Conservation (phyloP, 2,888 invertebrate species). For the Dicyrtomina minuta region DNA sequence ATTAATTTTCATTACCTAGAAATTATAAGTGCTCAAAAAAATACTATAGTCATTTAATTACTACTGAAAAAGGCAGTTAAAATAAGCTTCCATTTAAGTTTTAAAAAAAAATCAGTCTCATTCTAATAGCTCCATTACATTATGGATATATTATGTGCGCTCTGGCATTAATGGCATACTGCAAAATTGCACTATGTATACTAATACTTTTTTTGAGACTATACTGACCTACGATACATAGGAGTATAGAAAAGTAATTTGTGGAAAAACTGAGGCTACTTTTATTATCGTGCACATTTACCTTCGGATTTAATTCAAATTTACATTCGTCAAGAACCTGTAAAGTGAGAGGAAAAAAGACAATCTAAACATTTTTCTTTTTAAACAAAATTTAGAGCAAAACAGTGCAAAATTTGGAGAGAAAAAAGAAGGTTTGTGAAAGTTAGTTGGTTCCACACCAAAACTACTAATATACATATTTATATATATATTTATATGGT, state of each 20-base stretch:
- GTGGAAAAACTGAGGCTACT: constrained; percentile 20
- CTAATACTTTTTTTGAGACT: too few relatives aligned
- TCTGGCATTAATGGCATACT: too few relatives aligned
- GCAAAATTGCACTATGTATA: too few relatives aligned
- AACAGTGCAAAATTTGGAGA: constrained; percentile 22
- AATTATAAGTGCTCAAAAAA: neutral
- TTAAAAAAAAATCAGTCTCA: too few relatives aligned
- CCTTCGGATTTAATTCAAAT: constrained; percentile 34
- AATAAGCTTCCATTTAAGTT: too few relatives aligned
- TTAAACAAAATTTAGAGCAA: constrained; percentile 17
- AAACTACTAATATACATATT: too few relatives aligned
- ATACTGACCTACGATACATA: neutral
- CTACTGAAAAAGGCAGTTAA: too few relatives aligned
- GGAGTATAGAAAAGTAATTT: constrained; percentile 6
- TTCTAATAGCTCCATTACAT: too few relatives aligned
- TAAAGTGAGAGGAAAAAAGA: constrained; percentile 30
- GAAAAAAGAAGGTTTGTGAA: constrained; percentile 11
- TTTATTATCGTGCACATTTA: constrained; percentile 32
- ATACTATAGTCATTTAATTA: too few relatives aligned
- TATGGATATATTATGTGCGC: too few relatives aligned
- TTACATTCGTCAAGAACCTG: constrained; percentile 35
- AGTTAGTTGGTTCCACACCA: too few relatives aligned
- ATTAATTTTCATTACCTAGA: neutral
- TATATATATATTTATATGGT: too few relatives aligned
- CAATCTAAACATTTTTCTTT: constrained; percentile 29